Conservation (phyloP, 1,140 invertebrate species). For the Solenopsis invicta region DNA sequence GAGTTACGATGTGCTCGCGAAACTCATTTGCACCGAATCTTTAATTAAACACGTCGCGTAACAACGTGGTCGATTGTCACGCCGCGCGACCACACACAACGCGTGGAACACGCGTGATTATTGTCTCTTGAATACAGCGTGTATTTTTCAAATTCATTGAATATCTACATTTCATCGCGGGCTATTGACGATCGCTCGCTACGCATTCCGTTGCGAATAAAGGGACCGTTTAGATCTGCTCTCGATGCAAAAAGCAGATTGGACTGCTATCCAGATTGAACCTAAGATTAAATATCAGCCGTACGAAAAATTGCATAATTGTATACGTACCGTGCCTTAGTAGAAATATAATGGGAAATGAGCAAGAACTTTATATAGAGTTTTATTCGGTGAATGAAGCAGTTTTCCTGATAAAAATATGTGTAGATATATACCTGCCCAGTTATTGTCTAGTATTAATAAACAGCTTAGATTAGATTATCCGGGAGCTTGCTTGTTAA, state of each 20-base stretch:
- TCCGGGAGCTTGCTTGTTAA: too few species aligned
- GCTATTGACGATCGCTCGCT: neutral
- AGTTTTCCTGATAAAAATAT: too few species aligned
- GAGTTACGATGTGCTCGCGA: slow-evolving; percentile 74
- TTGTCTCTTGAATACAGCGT: slow-evolving; percentile 11
- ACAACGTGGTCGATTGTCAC: slow-evolving; percentile 60
- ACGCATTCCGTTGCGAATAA: neutral
- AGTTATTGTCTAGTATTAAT: too few species aligned
- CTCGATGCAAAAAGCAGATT: slow-evolving; percentile 11
- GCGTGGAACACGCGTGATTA: slow-evolving; percentile 13
- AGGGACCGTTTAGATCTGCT: neutral
- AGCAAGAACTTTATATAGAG: too few species aligned
- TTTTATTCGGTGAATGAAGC: too few species aligned
- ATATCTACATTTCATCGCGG: neutral
- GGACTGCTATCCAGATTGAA: neutral
- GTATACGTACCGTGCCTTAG: neutral
- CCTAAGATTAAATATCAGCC: neutral
- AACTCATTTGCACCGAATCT: slow-evolving; percentile 78
- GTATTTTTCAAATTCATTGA: neutral
- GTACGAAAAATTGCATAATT: neutral
- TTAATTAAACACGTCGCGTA: slow-evolving; percentile 74
- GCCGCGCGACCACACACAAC: neutral
- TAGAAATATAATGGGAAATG: too few species aligned
- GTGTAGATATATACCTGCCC: too few species aligned
- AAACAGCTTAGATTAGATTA: too few species aligned